These are phyloP conservation scores for Tamandua tetradactyla DNA, from an alignment of 2,797 vertebrate genomes.

Conservation along the genomic window DNA sequence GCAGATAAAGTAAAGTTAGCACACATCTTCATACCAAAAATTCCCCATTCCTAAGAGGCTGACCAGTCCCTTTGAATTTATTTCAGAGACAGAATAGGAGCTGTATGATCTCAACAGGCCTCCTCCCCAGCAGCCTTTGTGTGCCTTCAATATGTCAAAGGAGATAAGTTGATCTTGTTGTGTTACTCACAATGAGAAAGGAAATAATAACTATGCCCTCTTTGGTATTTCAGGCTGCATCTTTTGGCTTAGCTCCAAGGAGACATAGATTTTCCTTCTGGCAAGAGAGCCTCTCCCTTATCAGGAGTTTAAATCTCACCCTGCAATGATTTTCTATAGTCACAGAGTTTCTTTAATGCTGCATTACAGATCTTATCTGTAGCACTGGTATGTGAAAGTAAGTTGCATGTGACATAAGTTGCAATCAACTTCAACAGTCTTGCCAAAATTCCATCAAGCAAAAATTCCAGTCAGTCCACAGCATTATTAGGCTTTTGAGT, in stretches of 20 bases:
- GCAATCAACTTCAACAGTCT: slow-evolving; percentile 50
- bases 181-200: slow-evolving; percentile 7
- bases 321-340: not conserved
- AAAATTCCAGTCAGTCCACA: not conserved
- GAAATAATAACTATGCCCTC: slow-evolving; percentile 20
- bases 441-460: slow-evolving; percentile 52
- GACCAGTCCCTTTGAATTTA: slow-evolving; percentile 13
- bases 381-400: slow-evolving; percentile 42
- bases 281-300: not conserved
- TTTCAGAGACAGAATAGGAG: slow-evolving; percentile 34
- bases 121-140: slow-evolving; percentile 24
- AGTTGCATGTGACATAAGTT: slow-evolving; percentile 43
- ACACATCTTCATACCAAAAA: not conserved
- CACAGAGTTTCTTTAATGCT: slow-evolving; percentile 5
- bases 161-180: slow-evolving; percentile 16
- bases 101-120: not conserved
- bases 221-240: slow-evolving; percentile 1
- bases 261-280: slow-evolving; percentile 31
- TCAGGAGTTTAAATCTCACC: slow-evolving; percentile 26
- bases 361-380: not conserved
- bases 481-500: slow-evolving; percentile 51
- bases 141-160: slow-evolving; percentile 41
- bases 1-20: not conserved
- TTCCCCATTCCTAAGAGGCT: not conserved
- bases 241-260: slow-evolving; percentile 22